Percentiles rank a stretch among this genome's conserved stretches.
These are phyloP conservation scores for Acanthurus tractus DNA, from an alignment of 2,797 vertebrate species.

Conservation along the genomic window DNA sequence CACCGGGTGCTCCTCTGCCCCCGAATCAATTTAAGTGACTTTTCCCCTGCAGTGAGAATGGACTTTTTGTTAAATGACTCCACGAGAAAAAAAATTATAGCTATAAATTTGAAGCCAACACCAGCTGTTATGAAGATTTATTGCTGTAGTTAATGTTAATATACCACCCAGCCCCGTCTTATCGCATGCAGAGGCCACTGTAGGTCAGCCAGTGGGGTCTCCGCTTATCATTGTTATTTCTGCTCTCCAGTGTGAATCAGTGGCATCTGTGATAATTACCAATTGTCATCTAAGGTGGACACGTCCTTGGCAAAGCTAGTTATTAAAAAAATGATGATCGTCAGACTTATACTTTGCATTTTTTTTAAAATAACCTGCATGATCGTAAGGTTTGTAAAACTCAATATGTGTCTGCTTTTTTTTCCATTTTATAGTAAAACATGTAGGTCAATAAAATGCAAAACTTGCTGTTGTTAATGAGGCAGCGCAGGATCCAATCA, in stretches of 20 bases:
- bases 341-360: neutral
- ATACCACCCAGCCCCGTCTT: slow-evolving; percentile 44
- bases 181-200: slow-evolving; percentile 55
- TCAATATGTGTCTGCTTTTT: neutral
- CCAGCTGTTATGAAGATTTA: slow-evolving; percentile 82
- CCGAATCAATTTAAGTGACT: slow-evolving; percentile 79
- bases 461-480: no score
- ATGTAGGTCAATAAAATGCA: no score
- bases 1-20: slow-evolving; percentile 57
- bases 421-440: neutral
- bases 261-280: slow-evolving; percentile 24
- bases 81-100: slow-evolving; percentile 70
- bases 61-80: slow-evolving; percentile 77
- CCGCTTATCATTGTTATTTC: slow-evolving; percentile 53
- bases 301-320: slow-evolving; percentile 22
- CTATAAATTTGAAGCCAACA: slow-evolving; percentile 73
- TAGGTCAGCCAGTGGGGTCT: slow-evolving; percentile 54
- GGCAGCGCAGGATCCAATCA: no score
- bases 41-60: slow-evolving; percentile 60
- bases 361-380: neutral
- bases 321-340: slow-evolving; percentile 1
- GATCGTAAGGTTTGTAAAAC: neutral
- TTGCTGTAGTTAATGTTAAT: slow-evolving; percentile 75
- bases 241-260: slow-evolving; percentile 32
- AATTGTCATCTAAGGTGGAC: slow-evolving; percentile 21